Evolutionary conservation across 2,888 invertebrate species (phyloP).

Genomic region (Drosophila macrospina): DNA sequence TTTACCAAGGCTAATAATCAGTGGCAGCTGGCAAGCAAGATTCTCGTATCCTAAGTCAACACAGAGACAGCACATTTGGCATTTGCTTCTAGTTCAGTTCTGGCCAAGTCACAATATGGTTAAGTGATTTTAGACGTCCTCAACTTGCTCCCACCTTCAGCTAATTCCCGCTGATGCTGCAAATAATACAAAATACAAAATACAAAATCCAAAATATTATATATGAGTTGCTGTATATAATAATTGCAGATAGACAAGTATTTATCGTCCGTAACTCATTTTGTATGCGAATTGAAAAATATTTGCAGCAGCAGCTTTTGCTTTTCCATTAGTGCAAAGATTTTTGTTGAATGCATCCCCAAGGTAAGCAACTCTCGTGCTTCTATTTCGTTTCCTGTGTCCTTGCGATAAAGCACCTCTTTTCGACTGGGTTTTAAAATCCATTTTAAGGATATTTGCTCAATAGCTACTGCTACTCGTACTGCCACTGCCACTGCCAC

Average conservation of each 20-base stretch:
- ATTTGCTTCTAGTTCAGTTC: conserved; percentile 31
- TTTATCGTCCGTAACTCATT: conserved; percentile 30
- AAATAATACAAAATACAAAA: conserved; percentile 22
- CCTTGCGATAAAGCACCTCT: neutral
- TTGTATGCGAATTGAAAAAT: conserved; percentile 20
- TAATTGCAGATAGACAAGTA: conserved; percentile 10
- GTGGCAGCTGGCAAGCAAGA: conserved; percentile 42
- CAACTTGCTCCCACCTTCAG: neutral
- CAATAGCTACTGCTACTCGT: conserved; percentile 34
- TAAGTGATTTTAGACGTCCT: conserved; percentile 59
- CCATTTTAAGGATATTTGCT: conserved; percentile 66
- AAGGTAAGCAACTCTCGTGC: conserved; percentile 66
- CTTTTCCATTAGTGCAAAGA: conserved; percentile 72
- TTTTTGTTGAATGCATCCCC: conserved; percentile 69
- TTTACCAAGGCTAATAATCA: conserved; percentile 63
- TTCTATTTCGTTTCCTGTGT: conserved; percentile 42
- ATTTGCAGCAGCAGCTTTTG: conserved; percentile 60
- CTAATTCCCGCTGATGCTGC: conserved; percentile 5
- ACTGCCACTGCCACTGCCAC: neutral
- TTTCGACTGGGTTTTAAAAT: conserved; percentile 59
- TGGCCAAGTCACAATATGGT: conserved; percentile 26
- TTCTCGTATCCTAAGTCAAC: conserved; percentile 67
- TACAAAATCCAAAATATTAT: too few species aligned
- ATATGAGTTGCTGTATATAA: neutral
- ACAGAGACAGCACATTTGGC: conserved; percentile 47